These are phyloP conservation scores for Aulostomus chinensis DNA, from an alignment of 2,797 vertebrate genomes.

Conservation along the genomic window DNA sequence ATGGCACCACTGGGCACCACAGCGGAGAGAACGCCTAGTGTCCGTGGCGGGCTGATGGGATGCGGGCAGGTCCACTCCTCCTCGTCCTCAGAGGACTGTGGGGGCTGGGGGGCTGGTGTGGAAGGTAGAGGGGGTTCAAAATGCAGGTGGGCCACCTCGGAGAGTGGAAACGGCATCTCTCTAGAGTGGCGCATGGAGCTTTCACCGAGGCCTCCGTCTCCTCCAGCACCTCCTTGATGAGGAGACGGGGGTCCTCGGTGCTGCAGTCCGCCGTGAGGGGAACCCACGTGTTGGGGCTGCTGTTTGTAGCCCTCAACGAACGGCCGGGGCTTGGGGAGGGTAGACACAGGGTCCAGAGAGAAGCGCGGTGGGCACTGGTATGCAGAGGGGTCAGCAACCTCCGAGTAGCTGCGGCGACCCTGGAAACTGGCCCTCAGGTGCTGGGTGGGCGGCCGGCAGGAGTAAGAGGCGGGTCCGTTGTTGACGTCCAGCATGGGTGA, in stretches of 20 bases:
- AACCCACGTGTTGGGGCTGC: constrained; percentile 71
- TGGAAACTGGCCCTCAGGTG: constrained; percentile 95
- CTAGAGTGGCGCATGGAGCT: constrained; percentile 76
- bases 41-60: constrained; percentile 85
- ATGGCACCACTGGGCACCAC: constrained; percentile 78
- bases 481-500: constrained; percentile 82
- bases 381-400: constrained; percentile 89
- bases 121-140: constrained; percentile 86
- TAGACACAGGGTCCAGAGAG: constrained; percentile 89
- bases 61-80: constrained; percentile 93
- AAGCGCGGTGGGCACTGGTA: constrained; percentile 88
- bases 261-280: constrained; percentile 71
- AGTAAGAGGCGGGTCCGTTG: constrained; percentile 83
- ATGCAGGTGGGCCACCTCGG: constrained; percentile 88
- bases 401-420: constrained; percentile 94
- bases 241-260: constrained; percentile 72
- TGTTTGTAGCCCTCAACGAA: constrained; percentile 87
- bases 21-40: constrained; percentile 75
- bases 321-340: constrained; percentile 91
- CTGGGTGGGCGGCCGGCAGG: constrained; percentile 88
- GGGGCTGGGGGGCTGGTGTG: constrained; percentile 72
- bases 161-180: constrained; percentile 82
- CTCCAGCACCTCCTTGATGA: constrained; percentile 58
- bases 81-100: constrained; percentile 92
- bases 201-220: constrained; percentile 69